Percentiles rank a stretch among this genome's conserved stretches.
Conservation (phyloP, 1,140 invertebrate genomes). For the Drosophila paulistorum region DNA sequence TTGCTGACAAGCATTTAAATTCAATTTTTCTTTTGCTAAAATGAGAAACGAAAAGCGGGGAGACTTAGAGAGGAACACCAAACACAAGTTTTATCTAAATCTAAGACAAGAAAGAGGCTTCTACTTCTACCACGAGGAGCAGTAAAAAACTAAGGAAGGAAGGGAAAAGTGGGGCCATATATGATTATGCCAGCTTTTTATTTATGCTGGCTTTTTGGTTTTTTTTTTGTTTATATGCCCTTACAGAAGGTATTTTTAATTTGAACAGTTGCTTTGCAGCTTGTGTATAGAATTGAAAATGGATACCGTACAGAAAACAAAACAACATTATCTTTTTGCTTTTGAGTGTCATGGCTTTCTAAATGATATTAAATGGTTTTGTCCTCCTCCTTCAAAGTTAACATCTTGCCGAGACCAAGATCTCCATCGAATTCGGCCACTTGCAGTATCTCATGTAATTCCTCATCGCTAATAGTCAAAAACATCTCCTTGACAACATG, state of each 20-base stretch:
- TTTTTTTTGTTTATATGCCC: conserved; percentile 18
- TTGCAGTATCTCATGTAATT: too few relatives aligned
- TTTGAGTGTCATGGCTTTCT: background rate
- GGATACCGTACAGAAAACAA: too few relatives aligned
- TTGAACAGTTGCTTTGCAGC: background rate
- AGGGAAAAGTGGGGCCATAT: background rate
- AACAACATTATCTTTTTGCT: background rate
- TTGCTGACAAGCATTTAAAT: conserved; percentile 75
- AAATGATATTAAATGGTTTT: too few relatives aligned
- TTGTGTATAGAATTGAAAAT: too few relatives aligned
- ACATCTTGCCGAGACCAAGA: too few relatives aligned
- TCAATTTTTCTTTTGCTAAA: conserved; percentile 55
- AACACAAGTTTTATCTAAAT: conserved; percentile 37
- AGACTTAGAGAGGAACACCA: conserved; percentile 30
- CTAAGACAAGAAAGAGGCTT: conserved; percentile 13
- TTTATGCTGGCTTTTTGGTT: conserved; percentile 53
- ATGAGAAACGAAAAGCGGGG: conserved; percentile 17
- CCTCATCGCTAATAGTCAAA: too few relatives aligned
- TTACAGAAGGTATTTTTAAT: background rate
- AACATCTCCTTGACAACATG: too few relatives aligned
- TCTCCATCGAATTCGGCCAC: too few relatives aligned
- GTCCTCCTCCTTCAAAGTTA: too few relatives aligned
- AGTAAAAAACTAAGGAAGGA: too few relatives aligned
- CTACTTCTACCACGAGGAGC: background rate
- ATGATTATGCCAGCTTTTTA: conserved; percentile 59